phyloP scores from a whole-genome alignment of 2,888 invertebrate genomes.

The Ectobius pallidus region DNA sequence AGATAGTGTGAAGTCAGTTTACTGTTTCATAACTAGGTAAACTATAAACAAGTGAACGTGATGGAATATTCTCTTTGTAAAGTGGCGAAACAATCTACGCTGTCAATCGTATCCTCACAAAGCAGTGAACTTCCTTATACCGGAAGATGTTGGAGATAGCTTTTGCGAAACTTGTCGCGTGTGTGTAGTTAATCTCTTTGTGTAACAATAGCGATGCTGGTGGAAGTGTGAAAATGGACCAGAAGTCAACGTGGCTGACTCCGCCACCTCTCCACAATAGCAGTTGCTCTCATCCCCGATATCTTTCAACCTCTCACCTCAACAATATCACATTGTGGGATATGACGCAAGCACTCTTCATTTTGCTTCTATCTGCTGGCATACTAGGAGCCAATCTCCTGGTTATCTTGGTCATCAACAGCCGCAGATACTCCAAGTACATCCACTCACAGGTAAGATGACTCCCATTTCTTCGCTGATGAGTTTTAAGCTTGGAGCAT shows the following conservation, averaged over 20 bases:
- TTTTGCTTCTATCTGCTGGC: conserved; percentile 76
- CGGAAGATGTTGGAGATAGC: too few species aligned
- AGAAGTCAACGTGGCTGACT: conserved; percentile 61
- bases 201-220: not conserved
- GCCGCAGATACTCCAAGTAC: conserved; percentile 80
- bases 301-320: conserved; percentile 60
- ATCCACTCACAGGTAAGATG: conserved; percentile 83
- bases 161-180: too few species aligned
- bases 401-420: conserved; percentile 83
- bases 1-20: too few species aligned
- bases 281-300: conserved; percentile 77
- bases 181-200: too few species aligned
- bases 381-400: conserved; percentile 81
- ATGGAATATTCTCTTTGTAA: too few species aligned
- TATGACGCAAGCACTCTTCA: conserved; percentile 76
- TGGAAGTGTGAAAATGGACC: conserved; percentile 32
- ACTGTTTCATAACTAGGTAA: too few species aligned
- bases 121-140: too few species aligned
- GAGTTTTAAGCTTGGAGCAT: too few species aligned
- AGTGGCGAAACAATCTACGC: too few species aligned
- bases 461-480: too few species aligned
- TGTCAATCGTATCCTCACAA: too few species aligned
- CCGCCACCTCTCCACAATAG: conserved; percentile 83
- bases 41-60: too few species aligned
- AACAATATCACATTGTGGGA: conserved; percentile 65